phyloP scores from a whole-genome alignment of 2,113 vertebrate species.

The Aix galericulata region DNA sequence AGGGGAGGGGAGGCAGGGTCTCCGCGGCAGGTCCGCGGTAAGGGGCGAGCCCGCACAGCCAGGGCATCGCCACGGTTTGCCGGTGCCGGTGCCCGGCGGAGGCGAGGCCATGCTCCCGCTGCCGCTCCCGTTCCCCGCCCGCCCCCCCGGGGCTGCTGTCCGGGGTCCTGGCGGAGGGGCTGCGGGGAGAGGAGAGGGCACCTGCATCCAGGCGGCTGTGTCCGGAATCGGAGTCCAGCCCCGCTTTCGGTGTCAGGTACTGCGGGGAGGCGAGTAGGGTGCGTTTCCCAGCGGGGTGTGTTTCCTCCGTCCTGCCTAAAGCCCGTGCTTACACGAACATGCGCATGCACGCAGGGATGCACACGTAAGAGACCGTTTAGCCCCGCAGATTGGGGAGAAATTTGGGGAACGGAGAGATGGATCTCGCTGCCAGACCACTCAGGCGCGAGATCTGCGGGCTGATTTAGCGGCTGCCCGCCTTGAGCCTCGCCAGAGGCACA shows the following conservation, averaged over 20 bases:
- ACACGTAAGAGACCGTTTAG: not conserved
- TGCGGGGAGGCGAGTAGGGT: not conserved
- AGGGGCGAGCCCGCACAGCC: not conserved
- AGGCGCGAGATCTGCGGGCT: not conserved
- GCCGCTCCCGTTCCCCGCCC: not conserved
- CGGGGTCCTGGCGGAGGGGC: conserved; percentile 46
- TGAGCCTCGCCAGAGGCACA: not conserved
- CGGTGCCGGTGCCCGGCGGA: not conserved
- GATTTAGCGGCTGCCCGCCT: not conserved
- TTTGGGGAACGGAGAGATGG: not conserved
- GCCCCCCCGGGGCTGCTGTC: conserved; percentile 7
- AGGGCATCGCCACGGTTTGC: accelerated
- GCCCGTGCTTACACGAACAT: accelerated
- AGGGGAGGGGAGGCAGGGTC: not conserved
- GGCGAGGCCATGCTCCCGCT: no score
- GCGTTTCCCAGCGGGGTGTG: not conserved
- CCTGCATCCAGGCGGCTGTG: not conserved
- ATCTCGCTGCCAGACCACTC: not conserved
- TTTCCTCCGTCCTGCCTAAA: not conserved
- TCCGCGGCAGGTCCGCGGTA: not conserved
- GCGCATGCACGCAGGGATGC: not conserved
- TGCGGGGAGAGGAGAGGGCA: not conserved
- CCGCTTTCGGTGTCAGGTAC: not conserved
- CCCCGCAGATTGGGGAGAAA: not conserved
- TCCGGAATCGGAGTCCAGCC: not conserved